These are phyloP conservation scores for Eulemur rufifrons DNA, from an alignment of 2,113 vertebrate species.

Conservation along the genomic window DNA sequence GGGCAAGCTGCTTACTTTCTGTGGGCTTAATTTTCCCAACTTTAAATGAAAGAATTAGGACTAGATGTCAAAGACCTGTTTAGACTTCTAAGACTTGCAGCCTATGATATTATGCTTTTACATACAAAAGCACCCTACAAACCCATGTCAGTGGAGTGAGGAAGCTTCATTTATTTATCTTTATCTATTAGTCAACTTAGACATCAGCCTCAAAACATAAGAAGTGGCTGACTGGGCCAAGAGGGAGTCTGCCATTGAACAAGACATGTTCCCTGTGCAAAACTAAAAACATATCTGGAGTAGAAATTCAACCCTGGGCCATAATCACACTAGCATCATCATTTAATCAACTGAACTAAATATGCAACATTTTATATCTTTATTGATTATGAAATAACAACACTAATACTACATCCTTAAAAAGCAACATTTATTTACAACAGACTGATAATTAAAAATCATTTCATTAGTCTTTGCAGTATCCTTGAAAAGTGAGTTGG, in stretches of 20 bases:
- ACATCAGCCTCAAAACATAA: background rate
- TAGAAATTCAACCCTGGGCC: background rate
- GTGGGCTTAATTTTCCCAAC: background rate
- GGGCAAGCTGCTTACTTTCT: background rate
- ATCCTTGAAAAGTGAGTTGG: background rate
- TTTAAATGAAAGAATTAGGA: background rate
- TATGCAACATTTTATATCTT: background rate
- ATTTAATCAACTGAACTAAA: slow-evolving; percentile 19
- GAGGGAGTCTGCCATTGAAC: background rate
- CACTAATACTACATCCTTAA: background rate
- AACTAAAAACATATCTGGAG: background rate
- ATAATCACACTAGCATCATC: background rate
- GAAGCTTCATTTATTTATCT: background rate
- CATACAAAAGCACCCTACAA: background rate
- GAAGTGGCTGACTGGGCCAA: background rate
- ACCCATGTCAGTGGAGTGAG: background rate
- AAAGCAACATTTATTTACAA: slow-evolving; percentile 23
- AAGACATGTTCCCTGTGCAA: background rate
- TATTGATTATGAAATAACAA: background rate
- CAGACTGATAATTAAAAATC: background rate
- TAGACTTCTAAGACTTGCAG: background rate
- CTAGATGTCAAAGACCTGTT: background rate
- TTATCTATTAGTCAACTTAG: background rate
- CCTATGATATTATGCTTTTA: background rate
- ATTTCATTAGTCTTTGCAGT: background rate